phyloP scores from a whole-genome alignment of 2,113 vertebrate genomes.

The Porphyrio hochstetteri region DNA sequence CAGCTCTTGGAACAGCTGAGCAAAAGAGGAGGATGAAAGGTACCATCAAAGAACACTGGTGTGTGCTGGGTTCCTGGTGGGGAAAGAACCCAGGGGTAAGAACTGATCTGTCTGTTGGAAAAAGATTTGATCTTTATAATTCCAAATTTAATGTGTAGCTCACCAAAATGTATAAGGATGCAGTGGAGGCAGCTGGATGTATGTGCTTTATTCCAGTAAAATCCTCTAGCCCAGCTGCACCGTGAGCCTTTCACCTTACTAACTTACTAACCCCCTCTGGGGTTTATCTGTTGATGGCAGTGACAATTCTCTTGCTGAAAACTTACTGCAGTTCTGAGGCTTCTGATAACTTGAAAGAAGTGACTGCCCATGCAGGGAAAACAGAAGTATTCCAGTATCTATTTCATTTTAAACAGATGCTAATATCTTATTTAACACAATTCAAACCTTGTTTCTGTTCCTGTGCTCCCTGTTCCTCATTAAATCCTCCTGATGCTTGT shows the following conservation, averaged over 20 bases:
- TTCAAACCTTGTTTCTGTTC: background rate
- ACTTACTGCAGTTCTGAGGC: background rate
- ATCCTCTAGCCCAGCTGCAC: background rate
- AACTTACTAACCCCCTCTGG: background rate
- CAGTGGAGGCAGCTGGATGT: background rate
- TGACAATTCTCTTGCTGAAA: background rate
- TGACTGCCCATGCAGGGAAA: background rate
- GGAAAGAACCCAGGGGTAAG: background rate
- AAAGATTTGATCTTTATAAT: background rate
- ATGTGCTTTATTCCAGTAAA: background rate
- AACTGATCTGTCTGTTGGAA: background rate
- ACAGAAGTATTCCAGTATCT: background rate
- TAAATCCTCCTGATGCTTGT: background rate
- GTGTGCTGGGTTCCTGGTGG: background rate
- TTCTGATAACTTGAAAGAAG: background rate
- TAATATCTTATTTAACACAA: background rate
- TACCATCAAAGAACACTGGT: background rate
- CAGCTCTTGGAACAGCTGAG: background rate
- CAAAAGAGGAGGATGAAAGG: background rate
- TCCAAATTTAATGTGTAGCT: background rate
- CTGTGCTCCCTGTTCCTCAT: background rate
- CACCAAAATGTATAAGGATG: background rate
- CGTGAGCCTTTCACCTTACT: background rate
- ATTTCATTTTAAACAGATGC: background rate
- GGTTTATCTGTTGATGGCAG: background rate